Conservation (phyloP, 2,113 vertebrate genomes). For the Xiphorhynchus elegans region DNA sequence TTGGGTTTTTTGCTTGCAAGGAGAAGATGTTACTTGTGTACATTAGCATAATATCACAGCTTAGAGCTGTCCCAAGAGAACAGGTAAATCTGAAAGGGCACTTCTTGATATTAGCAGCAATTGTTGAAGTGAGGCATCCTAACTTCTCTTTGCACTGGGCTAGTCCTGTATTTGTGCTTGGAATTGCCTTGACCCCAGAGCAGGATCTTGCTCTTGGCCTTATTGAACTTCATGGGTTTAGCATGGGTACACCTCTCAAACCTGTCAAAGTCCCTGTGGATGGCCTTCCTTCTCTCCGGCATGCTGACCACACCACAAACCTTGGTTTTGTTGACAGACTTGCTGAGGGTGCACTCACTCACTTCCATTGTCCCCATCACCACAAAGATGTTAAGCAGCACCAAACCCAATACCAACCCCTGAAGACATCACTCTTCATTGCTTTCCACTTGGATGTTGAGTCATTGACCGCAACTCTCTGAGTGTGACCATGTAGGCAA, state of each 20-base stretch:
- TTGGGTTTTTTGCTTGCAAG: neutral
- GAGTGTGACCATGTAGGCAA: neutral
- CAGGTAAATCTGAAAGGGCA: neutral
- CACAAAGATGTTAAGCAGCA: neutral
- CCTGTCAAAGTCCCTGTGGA: neutral
- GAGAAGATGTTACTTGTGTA: constrained; percentile 34
- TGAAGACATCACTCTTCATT: neutral
- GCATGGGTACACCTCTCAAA: neutral
- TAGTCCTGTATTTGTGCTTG: neutral
- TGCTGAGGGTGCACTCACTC: neutral
- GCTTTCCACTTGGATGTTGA: neutral
- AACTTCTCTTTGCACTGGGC: neutral
- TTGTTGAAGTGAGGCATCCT: neutral
- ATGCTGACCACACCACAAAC: neutral
- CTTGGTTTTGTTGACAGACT: neutral
- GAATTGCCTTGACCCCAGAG: neutral
- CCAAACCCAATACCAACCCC: accelerated
- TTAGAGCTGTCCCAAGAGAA: constrained; percentile 46
- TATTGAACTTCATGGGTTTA: neutral
- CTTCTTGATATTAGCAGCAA: neutral
- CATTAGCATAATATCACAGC: neutral
- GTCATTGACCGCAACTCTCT: too few species aligned
- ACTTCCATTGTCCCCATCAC: neutral
- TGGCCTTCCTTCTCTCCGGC: neutral
- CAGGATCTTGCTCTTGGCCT: neutral